These are phyloP conservation scores for Scatophagus argus DNA, from an alignment of 2,113 vertebrate genomes.

Conservation along the genomic window DNA sequence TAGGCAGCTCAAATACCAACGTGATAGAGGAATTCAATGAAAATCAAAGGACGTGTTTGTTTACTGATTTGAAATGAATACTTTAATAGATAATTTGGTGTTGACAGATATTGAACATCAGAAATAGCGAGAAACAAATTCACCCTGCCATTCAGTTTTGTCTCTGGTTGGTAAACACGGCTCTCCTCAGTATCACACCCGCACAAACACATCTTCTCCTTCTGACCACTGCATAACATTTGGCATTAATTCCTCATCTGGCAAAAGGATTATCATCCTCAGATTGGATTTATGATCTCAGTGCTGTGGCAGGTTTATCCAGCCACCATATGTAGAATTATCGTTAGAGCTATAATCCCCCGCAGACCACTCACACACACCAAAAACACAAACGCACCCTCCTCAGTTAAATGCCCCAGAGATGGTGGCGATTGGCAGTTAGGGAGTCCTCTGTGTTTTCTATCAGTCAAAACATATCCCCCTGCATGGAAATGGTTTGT, in stretches of 20 bases:
- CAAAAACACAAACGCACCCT: conserved; percentile 36
- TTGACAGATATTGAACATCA: not conserved
- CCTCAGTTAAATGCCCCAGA: conserved; percentile 44
- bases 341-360: conserved; percentile 81
- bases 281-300: conserved; percentile 84
- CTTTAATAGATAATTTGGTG: not conserved
- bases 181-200: conserved; percentile 12
- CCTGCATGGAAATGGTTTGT: conserved; percentile 14
- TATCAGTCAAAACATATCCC: conserved; percentile 44
- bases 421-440: conserved; percentile 58
- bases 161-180: conserved; percentile 31
- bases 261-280: conserved; percentile 82
- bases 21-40: conserved; percentile 19
- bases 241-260: conserved; percentile 83
- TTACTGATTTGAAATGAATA: conserved; percentile 22
- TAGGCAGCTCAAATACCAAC: conserved; percentile 39
- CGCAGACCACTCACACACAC: conserved; percentile 52
- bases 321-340: conserved; percentile 86
- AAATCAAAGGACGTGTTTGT: conserved; percentile 1
- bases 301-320: conserved; percentile 83
- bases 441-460: conserved; percentile 34
- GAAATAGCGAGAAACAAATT: not conserved
- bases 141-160: not conserved
- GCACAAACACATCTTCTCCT: conserved; percentile 54
- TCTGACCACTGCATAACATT: conserved; percentile 73